phyloP scores from a whole-genome alignment of 1,140 invertebrate species.

The Thrips palmi region DNA sequence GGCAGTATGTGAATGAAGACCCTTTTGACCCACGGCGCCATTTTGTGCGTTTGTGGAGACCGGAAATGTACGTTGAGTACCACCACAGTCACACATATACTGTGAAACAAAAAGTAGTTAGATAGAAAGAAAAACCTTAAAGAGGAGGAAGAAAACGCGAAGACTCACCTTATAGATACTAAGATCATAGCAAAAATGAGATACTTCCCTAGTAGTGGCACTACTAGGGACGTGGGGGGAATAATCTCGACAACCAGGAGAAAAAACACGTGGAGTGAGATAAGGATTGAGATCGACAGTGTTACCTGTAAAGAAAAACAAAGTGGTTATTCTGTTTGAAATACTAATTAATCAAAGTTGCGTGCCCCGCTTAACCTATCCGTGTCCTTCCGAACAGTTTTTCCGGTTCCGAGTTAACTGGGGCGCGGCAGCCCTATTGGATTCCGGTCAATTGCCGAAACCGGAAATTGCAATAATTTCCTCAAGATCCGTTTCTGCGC shows the following conservation, averaged over 20 bases:
- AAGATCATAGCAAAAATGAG: constrained; percentile 99
- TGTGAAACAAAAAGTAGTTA: constrained; percentile 36
- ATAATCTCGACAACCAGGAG: constrained; percentile 95
- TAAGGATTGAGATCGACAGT: constrained; percentile 94
- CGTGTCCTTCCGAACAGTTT: too few species aligned
- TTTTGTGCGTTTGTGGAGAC: constrained; percentile 84
- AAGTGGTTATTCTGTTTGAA: too few species aligned
- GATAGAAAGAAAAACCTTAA: constrained; percentile 5
- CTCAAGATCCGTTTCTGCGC: too few species aligned
- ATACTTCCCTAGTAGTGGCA: constrained; percentile 96
- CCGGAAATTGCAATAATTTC: too few species aligned
- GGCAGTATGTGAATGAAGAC: constrained; percentile 86
- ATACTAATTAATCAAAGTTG: too few species aligned
- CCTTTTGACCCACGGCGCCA: constrained; percentile 83
- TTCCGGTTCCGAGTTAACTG: too few species aligned
- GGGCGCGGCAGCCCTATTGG: too few species aligned
- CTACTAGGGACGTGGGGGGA: constrained; percentile 93
- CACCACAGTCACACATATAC: constrained; percentile 94
- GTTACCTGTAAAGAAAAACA: constrained; percentile 46
- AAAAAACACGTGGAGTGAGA: constrained; percentile 99
- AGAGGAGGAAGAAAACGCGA: not conserved
- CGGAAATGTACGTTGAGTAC: constrained; percentile 94
- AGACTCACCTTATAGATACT: constrained; percentile 82
- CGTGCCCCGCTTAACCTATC: too few species aligned
- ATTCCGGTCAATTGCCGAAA: too few species aligned